Percentiles rank a stretch among this genome's conserved stretches.
phyloP scores from a whole-genome alignment of 2,113 vertebrate genomes.

The Lophius piscatorius region DNA sequence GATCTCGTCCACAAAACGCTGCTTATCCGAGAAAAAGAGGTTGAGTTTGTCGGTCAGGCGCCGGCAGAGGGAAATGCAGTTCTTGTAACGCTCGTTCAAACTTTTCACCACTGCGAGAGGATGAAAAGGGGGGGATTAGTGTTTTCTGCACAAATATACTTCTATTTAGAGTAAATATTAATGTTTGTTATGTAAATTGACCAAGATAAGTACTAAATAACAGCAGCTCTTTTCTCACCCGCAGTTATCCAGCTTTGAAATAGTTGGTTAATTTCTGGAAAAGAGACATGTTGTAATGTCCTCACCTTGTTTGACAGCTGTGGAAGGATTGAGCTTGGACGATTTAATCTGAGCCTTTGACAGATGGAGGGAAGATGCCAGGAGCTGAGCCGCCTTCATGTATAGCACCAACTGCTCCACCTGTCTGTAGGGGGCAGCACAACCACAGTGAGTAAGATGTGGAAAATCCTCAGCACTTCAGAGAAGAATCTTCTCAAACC shows the following conservation, averaged over 20 bases:
- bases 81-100: constrained; percentile 95
- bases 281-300: not conserved
- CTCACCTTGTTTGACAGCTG: constrained; percentile 93
- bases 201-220: no score
- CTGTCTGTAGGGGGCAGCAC: constrained; percentile 81
- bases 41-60: constrained; percentile 91
- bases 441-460: constrained; percentile 2
- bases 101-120: constrained; percentile 87
- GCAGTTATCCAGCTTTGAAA: no score
- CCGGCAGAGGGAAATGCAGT: constrained; percentile 93
- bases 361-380: constrained; percentile 94
- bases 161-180: not conserved
- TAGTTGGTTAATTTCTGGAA: no score
- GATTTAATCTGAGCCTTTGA: constrained; percentile 97
- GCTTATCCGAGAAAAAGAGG: constrained; percentile 97
- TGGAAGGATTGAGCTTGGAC: constrained; percentile 92
- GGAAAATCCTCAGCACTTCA: constrained; percentile 4
- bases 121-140: not conserved
- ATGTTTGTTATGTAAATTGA: no score
- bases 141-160: no score
- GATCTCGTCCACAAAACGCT: constrained; percentile 95
- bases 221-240: no score
- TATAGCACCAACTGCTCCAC: constrained; percentile 96
- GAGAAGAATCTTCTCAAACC: no score
- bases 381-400: constrained; percentile 95